Evolutionary conservation across 2,888 invertebrate genomes (phyloP), one percentile per base, ranked within the genome.

Genomic region (Icerya purchasi): DNA sequence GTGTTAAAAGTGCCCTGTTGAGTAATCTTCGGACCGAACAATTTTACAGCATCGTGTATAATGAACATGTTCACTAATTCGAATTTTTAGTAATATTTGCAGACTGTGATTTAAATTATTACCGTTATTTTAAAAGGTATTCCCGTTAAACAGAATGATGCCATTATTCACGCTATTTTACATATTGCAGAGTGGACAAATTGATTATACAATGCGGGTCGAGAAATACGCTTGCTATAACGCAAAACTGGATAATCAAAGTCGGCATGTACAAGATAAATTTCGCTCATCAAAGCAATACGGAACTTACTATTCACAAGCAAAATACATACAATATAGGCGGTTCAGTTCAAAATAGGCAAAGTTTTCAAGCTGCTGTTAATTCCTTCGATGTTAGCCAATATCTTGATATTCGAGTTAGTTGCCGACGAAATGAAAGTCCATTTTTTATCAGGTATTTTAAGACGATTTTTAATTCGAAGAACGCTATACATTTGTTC

Each of bases 201-300:
- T 79, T 86, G 53, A 76, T 76, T 22, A 77, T 86, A 62, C 76
- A 78, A 62, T 76, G 82, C 22, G 85, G 80, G 66, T 77, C 82
- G 0, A 77, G 84, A 21, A 79, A 77, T 63, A 81, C 79, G 66
- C 76, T 86, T 25, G 75, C 87, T 54, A 84, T 81, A 0, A 92
- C 90, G 0, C 84, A 86, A 68, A 86, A 84, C 62, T 93, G 91
- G 90, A 79, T 93, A 22, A 78, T 93, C 56, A 88, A 89, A 72
- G 80, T 87, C 1, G 76, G 82, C 0, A 81, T 85, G 51, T 86
- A 91, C 67, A 76, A 73, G 63, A 71, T 92, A 1, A 73, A 82
- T 66, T 72, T 88, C 55, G 81, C 86, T 0, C 84, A 86, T 69
- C 92, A 92, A 70, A 77, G 74, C 65, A 88, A 91, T 70, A 82